phyloP scores from a whole-genome alignment of 2,797 vertebrate genomes.

The Ciconia nigra region DNA sequence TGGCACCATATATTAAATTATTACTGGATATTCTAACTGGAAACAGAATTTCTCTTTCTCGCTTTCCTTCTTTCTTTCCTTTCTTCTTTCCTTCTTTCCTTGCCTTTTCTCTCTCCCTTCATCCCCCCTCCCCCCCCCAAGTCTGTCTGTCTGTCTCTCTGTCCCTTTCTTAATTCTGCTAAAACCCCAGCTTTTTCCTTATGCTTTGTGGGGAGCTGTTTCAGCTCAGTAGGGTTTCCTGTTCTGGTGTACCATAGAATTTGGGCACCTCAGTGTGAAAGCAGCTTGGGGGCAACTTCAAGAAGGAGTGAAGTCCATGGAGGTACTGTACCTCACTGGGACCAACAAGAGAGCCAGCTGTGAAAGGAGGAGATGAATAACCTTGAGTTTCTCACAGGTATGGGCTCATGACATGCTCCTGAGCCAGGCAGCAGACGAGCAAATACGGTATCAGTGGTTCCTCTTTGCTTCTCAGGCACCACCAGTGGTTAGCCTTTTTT shows the following conservation, averaged over 20 bases:
- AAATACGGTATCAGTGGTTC: background rate
- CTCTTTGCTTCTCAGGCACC: background rate
- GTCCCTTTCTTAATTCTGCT: background rate
- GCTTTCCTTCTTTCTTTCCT: background rate
- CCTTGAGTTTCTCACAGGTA: background rate
- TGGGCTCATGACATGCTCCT: background rate
- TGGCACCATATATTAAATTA: constrained; percentile 74
- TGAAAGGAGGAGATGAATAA: background rate
- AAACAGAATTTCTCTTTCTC: constrained; percentile 18
- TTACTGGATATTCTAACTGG: constrained; percentile 61
- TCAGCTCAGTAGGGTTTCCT: background rate
- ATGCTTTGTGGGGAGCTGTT: background rate
- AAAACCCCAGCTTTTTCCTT: background rate
- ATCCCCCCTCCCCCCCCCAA: fast-evolving
- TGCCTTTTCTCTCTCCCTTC: background rate
- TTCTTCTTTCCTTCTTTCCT: background rate
- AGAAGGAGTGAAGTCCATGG: background rate
- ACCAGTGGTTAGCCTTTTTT: background rate
- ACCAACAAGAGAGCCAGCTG: background rate
- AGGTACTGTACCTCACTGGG: background rate
- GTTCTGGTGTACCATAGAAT: background rate
- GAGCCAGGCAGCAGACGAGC: background rate
- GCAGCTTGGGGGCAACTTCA: background rate
- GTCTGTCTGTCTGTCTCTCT: background rate
- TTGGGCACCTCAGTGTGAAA: background rate